phyloP scores from a whole-genome alignment of 2,888 invertebrate genomes.

The Trachelus troglodyta region DNA sequence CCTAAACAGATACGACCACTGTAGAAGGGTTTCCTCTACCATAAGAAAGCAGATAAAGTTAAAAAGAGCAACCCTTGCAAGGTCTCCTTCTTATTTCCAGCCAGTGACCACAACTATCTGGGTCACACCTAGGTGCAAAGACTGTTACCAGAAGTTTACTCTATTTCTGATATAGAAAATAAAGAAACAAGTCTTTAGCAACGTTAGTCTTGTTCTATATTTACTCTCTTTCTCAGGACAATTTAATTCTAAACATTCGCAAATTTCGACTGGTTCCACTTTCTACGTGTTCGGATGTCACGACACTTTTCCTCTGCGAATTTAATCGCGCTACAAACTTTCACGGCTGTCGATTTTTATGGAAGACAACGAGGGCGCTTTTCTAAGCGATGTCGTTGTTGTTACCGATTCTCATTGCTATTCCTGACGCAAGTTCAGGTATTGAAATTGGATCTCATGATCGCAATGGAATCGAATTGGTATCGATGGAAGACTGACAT shows the following conservation, averaged over 20 bases:
- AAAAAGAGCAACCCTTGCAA: background rate
- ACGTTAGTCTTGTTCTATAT: background rate
- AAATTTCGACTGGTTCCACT: background rate
- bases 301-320: background rate
- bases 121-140: background rate
- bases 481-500: background rate
- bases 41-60: background rate
- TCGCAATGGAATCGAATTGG: background rate
- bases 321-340: background rate
- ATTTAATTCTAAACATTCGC: background rate
- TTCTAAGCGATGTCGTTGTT: background rate
- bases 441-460: background rate
- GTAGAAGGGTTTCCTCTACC: background rate
- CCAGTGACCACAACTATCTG: background rate
- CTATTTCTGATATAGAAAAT: background rate
- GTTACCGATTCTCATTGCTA: background rate
- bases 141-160: background rate
- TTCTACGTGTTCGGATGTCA: background rate
- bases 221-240: background rate
- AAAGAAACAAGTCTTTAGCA: background rate
- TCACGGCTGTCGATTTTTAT: background rate
- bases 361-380: background rate
- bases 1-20: background rate
- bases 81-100: background rate
- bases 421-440: background rate